Evolutionary conservation across 2,888 invertebrate genomes (phyloP).

Genomic region (Electrophaes corylata): DNA sequence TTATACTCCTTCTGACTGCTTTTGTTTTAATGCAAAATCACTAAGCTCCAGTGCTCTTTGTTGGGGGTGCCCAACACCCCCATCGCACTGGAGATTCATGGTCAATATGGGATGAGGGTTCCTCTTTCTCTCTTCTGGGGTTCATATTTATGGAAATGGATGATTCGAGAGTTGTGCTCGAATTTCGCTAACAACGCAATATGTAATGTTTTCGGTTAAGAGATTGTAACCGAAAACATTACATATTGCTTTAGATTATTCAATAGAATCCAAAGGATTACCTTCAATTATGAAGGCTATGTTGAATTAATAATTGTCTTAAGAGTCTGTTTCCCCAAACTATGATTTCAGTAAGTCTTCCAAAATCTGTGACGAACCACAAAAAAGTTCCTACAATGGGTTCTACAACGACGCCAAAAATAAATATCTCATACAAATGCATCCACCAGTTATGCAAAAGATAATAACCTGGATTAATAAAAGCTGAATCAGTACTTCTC

Average conservation of each 20-base stretch:
- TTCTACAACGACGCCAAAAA: not conserved
- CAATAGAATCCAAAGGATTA: too few relatives aligned
- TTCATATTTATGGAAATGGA: too few relatives aligned
- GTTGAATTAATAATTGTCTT: too few relatives aligned
- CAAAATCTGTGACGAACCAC: not conserved
- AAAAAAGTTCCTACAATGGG: not conserved
- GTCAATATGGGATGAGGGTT: not conserved
- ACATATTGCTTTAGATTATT: too few relatives aligned
- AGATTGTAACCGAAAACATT: too few relatives aligned
- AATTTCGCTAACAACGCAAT: too few relatives aligned
- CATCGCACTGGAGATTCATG: not conserved
- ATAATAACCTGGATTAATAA: too few relatives aligned
- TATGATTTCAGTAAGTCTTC: not conserved
- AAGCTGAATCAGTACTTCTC: too few relatives aligned
- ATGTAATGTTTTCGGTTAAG: too few relatives aligned
- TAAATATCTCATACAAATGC: not conserved
- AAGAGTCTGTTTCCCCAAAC: too few relatives aligned
- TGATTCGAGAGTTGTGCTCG: too few relatives aligned
- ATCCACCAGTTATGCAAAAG: not conserved
- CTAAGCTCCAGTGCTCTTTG: not conserved
- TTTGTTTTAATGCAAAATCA: conserved; percentile 10
- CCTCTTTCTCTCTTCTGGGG: not conserved
- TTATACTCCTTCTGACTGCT: conserved; percentile 14
- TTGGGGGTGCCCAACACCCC: not conserved
- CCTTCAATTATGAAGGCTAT: too few relatives aligned